Conservation (phyloP, 2,113 vertebrate species). For the Panurus biarmicus region DNA sequence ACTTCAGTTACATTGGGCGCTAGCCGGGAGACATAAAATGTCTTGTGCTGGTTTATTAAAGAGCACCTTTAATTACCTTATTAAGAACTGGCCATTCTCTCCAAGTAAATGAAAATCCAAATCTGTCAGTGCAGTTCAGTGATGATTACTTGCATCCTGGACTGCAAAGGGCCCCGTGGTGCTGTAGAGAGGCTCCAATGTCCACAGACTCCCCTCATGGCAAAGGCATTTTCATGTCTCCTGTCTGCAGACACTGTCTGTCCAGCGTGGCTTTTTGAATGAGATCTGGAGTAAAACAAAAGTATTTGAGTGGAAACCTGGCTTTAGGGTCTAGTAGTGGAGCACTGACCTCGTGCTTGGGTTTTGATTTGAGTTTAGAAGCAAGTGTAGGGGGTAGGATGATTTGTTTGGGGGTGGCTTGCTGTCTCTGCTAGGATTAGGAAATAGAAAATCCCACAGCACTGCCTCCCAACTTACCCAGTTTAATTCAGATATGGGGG, state of each 20-base stretch:
- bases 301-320: not conserved
- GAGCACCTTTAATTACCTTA: conserved; percentile 27
- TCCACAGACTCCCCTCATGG: accelerated
- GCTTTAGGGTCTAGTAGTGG: not conserved
- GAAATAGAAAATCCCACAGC: not conserved
- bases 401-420: not conserved
- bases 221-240: not conserved
- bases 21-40: not conserved
- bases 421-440: not conserved
- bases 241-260: not conserved
- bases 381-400: not conserved
- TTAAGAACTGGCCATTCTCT: not conserved
- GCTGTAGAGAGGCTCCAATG: not conserved
- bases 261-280: not conserved
- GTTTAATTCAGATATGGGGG: not conserved
- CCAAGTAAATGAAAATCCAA: not conserved
- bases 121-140: not conserved
- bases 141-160: not conserved
- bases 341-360: not conserved
- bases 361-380: not conserved
- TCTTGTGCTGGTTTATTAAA: conserved; percentile 21
- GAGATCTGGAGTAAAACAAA: not conserved
- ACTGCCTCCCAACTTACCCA: not conserved
- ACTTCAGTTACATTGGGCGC: not conserved
- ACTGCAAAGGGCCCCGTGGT: not conserved